phyloP scores from a whole-genome alignment of 1,140 invertebrate species.

The Aporrectodea caliginosa region DNA sequence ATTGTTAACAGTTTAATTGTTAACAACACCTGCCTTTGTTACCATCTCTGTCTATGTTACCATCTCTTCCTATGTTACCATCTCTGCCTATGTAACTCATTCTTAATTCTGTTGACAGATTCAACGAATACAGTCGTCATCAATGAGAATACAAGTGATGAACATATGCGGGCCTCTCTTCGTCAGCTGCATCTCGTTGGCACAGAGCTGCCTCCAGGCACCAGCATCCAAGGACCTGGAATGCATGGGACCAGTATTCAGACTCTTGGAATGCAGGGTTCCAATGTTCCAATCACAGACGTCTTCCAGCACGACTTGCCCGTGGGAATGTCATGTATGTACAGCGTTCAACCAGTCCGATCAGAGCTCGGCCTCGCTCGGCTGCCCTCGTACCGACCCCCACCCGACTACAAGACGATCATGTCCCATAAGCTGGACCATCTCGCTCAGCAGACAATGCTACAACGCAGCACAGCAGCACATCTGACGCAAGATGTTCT shows the following conservation, averaged over 20 bases:
- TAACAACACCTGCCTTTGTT: too few relatives aligned
- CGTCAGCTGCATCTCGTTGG: not conserved
- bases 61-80: too few relatives aligned
- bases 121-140: not conserved
- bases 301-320: not conserved
- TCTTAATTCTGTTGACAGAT: not conserved
- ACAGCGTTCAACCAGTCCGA: not conserved
- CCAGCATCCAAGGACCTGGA: not conserved
- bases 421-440: not conserved
- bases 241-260: not conserved
- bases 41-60: too few relatives aligned
- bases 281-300: not conserved
- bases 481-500: not conserved
- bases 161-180: not conserved
- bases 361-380: not conserved
- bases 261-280: not conserved
- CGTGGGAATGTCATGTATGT: not conserved
- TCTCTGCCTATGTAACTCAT: too few relatives aligned
- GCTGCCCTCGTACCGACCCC: not conserved
- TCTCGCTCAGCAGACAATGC: not conserved
- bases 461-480: not conserved
- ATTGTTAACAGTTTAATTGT: too few relatives aligned
- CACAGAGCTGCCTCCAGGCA: not conserved
- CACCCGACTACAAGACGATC: not conserved
- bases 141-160: not conserved